phyloP scores from a whole-genome alignment of 2,113 vertebrate species.

The Microcebus lehilahytsara region DNA sequence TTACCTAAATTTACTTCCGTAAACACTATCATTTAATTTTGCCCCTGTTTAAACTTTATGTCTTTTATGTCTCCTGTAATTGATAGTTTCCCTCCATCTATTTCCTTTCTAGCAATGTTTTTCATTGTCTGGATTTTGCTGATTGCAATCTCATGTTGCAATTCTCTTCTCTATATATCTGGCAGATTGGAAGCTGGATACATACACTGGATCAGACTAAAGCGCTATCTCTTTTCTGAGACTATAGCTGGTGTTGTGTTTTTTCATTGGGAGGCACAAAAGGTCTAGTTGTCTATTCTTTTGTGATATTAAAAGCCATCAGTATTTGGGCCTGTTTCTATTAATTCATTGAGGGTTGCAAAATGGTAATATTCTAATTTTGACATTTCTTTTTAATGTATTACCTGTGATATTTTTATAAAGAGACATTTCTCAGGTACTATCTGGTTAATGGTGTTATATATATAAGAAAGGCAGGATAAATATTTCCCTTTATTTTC shows the following conservation, averaged over 20 bases:
- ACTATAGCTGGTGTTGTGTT: background rate
- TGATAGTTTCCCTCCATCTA: background rate
- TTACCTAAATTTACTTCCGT: background rate
- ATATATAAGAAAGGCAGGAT: background rate
- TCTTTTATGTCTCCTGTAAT: background rate
- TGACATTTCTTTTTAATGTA: constrained; percentile 11
- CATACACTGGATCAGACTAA: background rate
- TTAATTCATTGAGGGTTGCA: background rate
- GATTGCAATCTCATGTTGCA: background rate
- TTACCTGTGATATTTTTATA: background rate
- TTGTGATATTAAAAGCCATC: background rate
- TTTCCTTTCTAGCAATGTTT: background rate
- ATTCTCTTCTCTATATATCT: background rate
- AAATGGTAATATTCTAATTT: background rate
- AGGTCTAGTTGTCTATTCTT: background rate
- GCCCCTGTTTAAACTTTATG: background rate
- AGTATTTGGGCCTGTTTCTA: background rate
- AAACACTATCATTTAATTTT: background rate
- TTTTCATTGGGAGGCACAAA: background rate
- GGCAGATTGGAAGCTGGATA: background rate
- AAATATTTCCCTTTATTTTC: background rate
- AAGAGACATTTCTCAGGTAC: background rate
- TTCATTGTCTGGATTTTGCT: background rate
- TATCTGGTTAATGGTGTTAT: background rate
- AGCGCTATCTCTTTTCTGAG: background rate